Conservation (phyloP, 2,888 invertebrate species). For the Ctenicera cuprea region DNA sequence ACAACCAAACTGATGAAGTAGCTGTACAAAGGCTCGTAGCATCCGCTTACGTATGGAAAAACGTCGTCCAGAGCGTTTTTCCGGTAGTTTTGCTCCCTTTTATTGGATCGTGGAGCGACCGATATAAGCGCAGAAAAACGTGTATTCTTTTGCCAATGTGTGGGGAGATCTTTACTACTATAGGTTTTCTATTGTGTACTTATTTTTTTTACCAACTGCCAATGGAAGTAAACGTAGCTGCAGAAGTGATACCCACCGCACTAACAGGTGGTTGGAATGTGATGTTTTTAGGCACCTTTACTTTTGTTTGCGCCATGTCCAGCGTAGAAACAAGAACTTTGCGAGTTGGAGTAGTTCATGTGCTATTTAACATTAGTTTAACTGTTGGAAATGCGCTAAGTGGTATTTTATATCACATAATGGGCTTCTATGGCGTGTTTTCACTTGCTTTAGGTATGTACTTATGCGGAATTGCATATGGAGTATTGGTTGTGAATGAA, state of each 20-base stretch:
- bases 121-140: slow-evolving; percentile 75
- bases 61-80: slow-evolving; percentile 74
- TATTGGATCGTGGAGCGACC: slow-evolving; percentile 79
- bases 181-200: slow-evolving; percentile 74
- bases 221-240: slow-evolving; percentile 74
- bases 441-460: slow-evolving; percentile 71
- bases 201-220: slow-evolving; percentile 76
- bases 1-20: slow-evolving; percentile 76
- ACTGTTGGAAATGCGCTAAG: slow-evolving; percentile 74
- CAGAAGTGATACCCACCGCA: slow-evolving; percentile 75
- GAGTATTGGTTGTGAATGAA: slow-evolving; percentile 72
- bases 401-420: slow-evolving; percentile 72
- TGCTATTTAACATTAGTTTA: slow-evolving; percentile 74
- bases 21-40: slow-evolving; percentile 62
- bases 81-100: slow-evolving; percentile 76
- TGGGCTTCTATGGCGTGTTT: slow-evolving; percentile 76
- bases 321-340: slow-evolving; percentile 75
- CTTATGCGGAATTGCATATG: slow-evolving; percentile 73
- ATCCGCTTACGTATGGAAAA: slow-evolving; percentile 75
- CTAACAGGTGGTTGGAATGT: slow-evolving; percentile 76
- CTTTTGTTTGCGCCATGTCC: slow-evolving; percentile 78
- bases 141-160: slow-evolving; percentile 76
- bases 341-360: slow-evolving; percentile 76
- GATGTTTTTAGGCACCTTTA: slow-evolving; percentile 76
- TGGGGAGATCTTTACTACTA: slow-evolving; percentile 74